phyloP scores from a whole-genome alignment of 2,888 invertebrate genomes.

The Andrena camellia region DNA sequence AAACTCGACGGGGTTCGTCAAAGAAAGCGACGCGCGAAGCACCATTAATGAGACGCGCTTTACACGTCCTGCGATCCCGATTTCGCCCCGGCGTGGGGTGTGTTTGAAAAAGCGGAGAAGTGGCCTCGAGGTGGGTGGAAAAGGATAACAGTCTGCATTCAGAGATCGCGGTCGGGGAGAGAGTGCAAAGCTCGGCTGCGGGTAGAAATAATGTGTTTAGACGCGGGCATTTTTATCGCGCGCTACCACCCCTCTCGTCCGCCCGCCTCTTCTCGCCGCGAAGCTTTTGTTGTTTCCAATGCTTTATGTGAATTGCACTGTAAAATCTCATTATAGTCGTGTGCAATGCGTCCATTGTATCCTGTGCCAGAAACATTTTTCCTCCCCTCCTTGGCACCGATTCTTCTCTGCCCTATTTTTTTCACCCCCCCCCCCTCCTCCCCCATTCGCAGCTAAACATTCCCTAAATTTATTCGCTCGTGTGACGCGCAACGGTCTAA shows the following conservation, averaged over 20 bases:
- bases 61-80: slow-evolving; percentile 41
- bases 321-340: slow-evolving; percentile 84
- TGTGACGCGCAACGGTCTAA: slow-evolving; percentile 71
- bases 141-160: slow-evolving; percentile 64
- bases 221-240: slow-evolving; percentile 81
- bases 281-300: slow-evolving; percentile 80
- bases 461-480: slow-evolving; percentile 77
- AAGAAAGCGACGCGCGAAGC: slow-evolving; percentile 39
- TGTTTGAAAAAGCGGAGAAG: slow-evolving; percentile 49
- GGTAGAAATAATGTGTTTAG: slow-evolving; percentile 82
- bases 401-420: slow-evolving; percentile 37
- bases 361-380: slow-evolving; percentile 81
- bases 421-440: slow-evolving; percentile 14
- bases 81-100: slow-evolving; percentile 25
- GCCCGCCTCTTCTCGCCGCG: slow-evolving; percentile 36
- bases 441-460: slow-evolving; percentile 67
- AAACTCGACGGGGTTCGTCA: slow-evolving; percentile 35
- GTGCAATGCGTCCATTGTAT: slow-evolving; percentile 82
- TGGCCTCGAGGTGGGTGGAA: slow-evolving; percentile 50
- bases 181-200: slow-evolving; percentile 69
- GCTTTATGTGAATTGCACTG: slow-evolving; percentile 83
- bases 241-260: slow-evolving; percentile 7
- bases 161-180: slow-evolving; percentile 62
- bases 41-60: slow-evolving; percentile 57
- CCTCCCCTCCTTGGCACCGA: slow-evolving; percentile 65